Percentiles rank a stretch among this genome's conserved stretches.
These are phyloP conservation scores for Rhodeus uyekii DNA, from an alignment of 2,797 vertebrate genomes.

Conservation along the genomic window DNA sequence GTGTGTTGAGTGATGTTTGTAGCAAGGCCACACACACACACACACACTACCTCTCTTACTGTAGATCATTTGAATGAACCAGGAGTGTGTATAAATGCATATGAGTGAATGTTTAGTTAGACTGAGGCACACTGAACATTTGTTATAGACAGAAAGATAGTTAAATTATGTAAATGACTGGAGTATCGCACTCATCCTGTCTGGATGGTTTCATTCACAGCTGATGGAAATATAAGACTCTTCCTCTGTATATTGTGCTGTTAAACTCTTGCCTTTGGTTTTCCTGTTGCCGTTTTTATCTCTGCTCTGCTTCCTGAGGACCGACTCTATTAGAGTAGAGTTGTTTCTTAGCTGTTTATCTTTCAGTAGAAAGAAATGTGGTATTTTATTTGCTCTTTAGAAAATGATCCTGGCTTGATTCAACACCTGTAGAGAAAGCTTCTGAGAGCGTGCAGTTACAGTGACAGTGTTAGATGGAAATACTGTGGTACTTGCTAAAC, in stretches of 20 bases:
- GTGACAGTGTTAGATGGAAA: too few species aligned
- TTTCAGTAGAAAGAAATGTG: not conserved
- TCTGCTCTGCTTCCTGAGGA: not conserved
- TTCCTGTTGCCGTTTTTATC: conserved; percentile 20
- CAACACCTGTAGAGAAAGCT: not conserved
- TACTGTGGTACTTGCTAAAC: too few species aligned
- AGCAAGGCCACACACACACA: not conserved
- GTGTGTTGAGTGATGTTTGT: not conserved
- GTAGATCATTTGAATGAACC: not conserved
- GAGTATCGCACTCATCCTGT: not conserved
- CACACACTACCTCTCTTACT: too few species aligned
- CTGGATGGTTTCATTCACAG: not conserved
- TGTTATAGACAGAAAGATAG: not conserved
- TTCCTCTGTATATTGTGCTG: not conserved
- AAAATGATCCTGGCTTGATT: not conserved
- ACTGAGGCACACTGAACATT: not conserved
- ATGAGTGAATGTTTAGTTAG: not conserved
- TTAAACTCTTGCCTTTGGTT: not conserved
- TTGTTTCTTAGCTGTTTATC: not conserved
- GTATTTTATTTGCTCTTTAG: not conserved
- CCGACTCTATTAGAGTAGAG: not conserved
- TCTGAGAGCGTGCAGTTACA: too few species aligned
- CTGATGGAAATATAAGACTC: too few species aligned
- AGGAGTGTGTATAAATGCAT: not conserved
- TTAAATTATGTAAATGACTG: not conserved